Percentiles rank a stretch among this genome's conserved stretches.
Conservation (phyloP, 1,140 invertebrate species). For the Polypedilum pembai region DNA sequence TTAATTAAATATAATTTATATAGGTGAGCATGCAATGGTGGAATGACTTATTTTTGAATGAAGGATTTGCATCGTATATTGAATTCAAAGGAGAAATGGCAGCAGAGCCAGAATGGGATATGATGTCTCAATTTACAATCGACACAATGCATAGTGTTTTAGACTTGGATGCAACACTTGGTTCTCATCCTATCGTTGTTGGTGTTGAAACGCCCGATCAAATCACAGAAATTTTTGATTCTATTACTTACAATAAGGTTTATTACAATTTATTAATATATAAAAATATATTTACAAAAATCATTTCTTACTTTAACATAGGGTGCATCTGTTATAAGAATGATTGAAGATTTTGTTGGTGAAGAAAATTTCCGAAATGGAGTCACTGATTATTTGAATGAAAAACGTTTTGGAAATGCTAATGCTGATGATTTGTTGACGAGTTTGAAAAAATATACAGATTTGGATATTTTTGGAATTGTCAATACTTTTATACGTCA, state of each 20-base stretch:
- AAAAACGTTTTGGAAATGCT: constrained; percentile 64
- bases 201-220: constrained; percentile 75
- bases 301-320: too few species aligned
- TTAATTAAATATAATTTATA: constrained; percentile 35
- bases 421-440: constrained; percentile 68
- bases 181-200: constrained; percentile 82
- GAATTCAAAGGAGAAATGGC: constrained; percentile 67
- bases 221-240: constrained; percentile 87
- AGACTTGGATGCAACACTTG: constrained; percentile 66
- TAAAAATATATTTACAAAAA: too few species aligned
- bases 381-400: constrained; percentile 64
- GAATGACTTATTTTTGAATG: constrained; percentile 88
- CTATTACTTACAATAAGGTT: constrained; percentile 80
- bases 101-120: constrained; percentile 71
- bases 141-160: constrained; percentile 67
- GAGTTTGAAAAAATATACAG: not conserved
- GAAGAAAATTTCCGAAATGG: constrained; percentile 63
- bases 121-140: constrained; percentile 71
- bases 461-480: not conserved
- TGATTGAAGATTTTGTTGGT: constrained; percentile 80
- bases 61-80: constrained; percentile 85
- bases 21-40: constrained; percentile 86
- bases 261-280: too few species aligned
- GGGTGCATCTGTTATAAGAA: constrained; percentile 80
- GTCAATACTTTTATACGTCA: constrained; percentile 84